Evolutionary conservation across 1,140 invertebrate genomes (phyloP), one percentile per base, ranked within the genome.

Genomic region (Magallana gigas): DNA sequence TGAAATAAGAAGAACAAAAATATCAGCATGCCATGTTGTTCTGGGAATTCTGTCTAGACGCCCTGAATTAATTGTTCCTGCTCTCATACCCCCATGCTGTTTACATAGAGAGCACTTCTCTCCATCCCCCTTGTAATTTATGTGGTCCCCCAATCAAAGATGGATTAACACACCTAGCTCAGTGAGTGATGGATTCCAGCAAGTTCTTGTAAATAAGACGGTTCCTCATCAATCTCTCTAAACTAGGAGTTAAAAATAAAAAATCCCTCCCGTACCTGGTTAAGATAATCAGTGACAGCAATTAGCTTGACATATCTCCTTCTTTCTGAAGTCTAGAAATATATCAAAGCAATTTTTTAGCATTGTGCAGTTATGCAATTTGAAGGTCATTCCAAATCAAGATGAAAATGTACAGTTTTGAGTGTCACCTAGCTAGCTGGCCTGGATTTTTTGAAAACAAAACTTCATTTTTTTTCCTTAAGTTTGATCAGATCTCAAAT

Each of bases 261-360:
- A 23, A 23, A 23, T 23, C 23, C 23, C 23, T 23, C 23, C 68
- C 12, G 36, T 18, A 76, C 68, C 68, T 76, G 68, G 8, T 76
- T 76, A 76, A 29, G 68, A 76, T 76, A 76, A 76, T 76, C 18
- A 76, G 68, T 76, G 68, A 76, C 68, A 76, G 68, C 68, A 76
- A 76, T 76, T 76, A 76, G 68, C 36, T 29, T 76, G 18, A 29
- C 36, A 76, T 76, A 76, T 76, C 68, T 76, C 8, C 18, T 48
- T 48, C 36, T 48, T 5, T 48, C 36, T 48, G 36, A 48, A 48
- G 36, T 48, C 36, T 48, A 48, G 36, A 48, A 48, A 48, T 48
- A 48, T 48, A 48, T 48, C 36, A 48, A 48, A 48, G 36, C 36
- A 48, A 48, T 48, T 48, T 23, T 48, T 48, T 48, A 48, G 36